A percentile compares a stretch with the other conserved stretches of the same genome.
Conservation (phyloP, 2,113 vertebrate genomes). For the Sciurus niger region DNA sequence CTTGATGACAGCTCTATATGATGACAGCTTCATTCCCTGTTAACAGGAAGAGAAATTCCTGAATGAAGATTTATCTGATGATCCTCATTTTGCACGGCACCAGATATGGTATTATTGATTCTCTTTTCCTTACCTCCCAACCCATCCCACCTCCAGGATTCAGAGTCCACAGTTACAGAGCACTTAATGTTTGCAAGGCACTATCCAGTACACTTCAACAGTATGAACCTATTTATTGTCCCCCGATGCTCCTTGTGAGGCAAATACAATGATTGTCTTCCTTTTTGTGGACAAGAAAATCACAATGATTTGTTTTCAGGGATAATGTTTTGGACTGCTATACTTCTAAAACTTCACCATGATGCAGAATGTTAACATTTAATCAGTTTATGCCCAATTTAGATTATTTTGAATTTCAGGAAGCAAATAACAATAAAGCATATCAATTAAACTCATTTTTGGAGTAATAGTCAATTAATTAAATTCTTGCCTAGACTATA, state of each 20-base stretch:
- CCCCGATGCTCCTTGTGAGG: neutral
- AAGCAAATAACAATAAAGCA: neutral
- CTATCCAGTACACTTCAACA: neutral
- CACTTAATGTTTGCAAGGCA: neutral
- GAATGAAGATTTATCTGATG: neutral
- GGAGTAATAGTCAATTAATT: neutral
- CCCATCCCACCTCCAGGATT: neutral
- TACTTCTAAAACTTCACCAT: neutral
- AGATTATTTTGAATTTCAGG: neutral
- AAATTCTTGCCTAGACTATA: neutral
- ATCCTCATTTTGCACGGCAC: neutral
- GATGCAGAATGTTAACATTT: neutral
- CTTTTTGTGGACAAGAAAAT: neutral
- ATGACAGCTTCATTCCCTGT: neutral
- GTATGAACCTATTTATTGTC: neutral
- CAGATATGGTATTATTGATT: neutral
- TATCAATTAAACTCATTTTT: neutral
- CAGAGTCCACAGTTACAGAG: neutral
- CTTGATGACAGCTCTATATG: neutral
- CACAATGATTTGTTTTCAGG: neutral
- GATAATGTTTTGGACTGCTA: neutral
- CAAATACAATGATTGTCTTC: neutral
- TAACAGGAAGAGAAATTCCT: neutral
- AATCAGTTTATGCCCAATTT: neutral
- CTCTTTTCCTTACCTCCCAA: neutral